Evolutionary conservation across 2,113 vertebrate species (phyloP).

Genomic region (Heterochromis multidens): DNA sequence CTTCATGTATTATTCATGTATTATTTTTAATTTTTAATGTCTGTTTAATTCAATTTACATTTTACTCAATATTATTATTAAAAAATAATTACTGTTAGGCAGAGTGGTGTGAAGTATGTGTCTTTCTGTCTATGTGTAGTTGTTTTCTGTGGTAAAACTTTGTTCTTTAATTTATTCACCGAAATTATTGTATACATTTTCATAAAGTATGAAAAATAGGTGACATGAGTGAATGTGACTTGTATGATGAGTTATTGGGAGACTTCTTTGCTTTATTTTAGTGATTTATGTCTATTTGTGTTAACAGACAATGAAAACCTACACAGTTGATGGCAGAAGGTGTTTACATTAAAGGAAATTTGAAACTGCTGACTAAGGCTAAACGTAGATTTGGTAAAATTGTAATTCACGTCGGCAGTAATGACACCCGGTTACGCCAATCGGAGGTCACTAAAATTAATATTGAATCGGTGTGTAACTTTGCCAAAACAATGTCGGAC

Average conservation of each 20-base stretch:
- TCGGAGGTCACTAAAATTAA: too few relatives aligned
- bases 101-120: not conserved
- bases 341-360: too few relatives aligned
- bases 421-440: too few relatives aligned
- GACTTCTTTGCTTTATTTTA: not conserved
- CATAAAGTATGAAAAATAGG: not conserved
- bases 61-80: not conserved
- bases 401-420: too few relatives aligned
- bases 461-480: too few relatives aligned
- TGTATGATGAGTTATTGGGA: not conserved
- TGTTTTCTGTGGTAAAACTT: slow-evolving; percentile 41
- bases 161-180: not conserved
- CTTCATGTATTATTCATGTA: not conserved
- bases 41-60: not conserved
- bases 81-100: not conserved
- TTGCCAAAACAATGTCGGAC: too few relatives aligned
- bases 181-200: not conserved
- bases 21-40: not conserved
- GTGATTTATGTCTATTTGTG: not conserved
- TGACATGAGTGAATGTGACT: not conserved
- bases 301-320: not conserved
- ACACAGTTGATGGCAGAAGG: too few relatives aligned
- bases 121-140: too few relatives aligned
- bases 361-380: too few relatives aligned
- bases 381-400: too few relatives aligned